These are phyloP conservation scores for Neotoma lepida DNA, from an alignment of 2,113 vertebrate genomes.

Conservation along the genomic window DNA sequence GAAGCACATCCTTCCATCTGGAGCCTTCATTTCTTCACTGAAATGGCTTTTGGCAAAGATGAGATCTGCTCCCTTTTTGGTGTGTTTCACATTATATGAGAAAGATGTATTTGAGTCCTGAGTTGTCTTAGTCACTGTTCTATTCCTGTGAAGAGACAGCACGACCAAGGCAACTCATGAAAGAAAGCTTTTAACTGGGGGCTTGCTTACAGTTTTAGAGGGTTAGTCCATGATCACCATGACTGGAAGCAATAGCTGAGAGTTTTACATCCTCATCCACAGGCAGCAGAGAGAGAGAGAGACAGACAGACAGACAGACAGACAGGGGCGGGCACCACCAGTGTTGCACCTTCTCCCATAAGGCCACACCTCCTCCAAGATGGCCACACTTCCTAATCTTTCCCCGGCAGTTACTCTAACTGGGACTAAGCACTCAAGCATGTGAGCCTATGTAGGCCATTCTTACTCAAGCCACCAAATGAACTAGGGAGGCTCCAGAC, in stretches of 20 bases:
- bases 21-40: not conserved
- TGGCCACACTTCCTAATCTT: not conserved
- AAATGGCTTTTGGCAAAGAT: slow-evolving; percentile 9
- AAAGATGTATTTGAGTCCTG: not conserved
- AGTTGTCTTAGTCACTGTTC: not conserved
- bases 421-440: not conserved
- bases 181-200: not conserved
- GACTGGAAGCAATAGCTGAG: not conserved
- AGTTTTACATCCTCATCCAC: not conserved
- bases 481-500: not conserved
- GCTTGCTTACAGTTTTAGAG: not conserved
- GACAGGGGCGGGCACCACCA: too few species aligned
- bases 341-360: not conserved
- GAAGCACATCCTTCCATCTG: not conserved
- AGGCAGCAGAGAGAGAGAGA: not conserved
- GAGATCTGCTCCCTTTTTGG: not conserved
- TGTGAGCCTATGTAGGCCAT: not conserved
- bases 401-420: not conserved
- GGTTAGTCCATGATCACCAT: not conserved
- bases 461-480: not conserved
- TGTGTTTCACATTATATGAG: not conserved
- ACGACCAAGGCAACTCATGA: not conserved
- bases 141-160: not conserved
- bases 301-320: not conserved
- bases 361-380: not conserved